These are phyloP conservation scores for Rhopalosiphum maidis DNA, from an alignment of 1,140 invertebrate genomes.

Conservation along the genomic window DNA sequence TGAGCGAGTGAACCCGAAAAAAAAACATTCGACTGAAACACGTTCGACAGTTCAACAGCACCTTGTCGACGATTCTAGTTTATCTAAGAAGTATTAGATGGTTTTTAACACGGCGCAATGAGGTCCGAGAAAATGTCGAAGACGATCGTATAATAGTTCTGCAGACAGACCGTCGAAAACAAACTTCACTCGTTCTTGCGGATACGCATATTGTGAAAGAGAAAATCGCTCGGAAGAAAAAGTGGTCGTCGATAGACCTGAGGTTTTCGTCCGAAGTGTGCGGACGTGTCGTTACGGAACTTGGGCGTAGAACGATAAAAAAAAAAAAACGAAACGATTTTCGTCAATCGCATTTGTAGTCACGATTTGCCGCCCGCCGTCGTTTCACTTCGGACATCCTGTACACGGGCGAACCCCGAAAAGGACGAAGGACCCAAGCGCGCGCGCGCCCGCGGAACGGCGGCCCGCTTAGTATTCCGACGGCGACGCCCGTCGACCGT, in stretches of 20 bases:
- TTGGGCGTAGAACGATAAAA: neutral
- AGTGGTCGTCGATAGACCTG: neutral
- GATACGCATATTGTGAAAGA: neutral
- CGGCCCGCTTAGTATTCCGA: constrained; percentile 6
- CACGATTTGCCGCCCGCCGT: neutral
- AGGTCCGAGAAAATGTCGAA: neutral
- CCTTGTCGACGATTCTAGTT: neutral
- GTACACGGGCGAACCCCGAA: neutral
- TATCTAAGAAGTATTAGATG: neutral
- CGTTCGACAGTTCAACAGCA: neutral
- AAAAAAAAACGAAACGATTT: neutral
- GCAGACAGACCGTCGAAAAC: neutral
- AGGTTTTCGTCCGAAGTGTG: neutral
- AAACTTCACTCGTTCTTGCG: too few relatives aligned
- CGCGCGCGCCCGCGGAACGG: neutral
- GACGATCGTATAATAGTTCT: neutral
- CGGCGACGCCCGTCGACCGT: neutral
- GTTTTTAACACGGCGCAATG: too few relatives aligned
- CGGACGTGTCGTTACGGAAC: neutral
- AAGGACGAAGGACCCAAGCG: constrained; percentile 55
- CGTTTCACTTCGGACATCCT: constrained; percentile 9
- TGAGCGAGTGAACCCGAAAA: neutral
- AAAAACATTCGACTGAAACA: neutral
- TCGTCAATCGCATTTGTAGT: neutral
- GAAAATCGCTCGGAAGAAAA: neutral